Base-by-base conservation (phyloP, 1,140 invertebrate species). In the Lordiphosa collinella region DNA sequence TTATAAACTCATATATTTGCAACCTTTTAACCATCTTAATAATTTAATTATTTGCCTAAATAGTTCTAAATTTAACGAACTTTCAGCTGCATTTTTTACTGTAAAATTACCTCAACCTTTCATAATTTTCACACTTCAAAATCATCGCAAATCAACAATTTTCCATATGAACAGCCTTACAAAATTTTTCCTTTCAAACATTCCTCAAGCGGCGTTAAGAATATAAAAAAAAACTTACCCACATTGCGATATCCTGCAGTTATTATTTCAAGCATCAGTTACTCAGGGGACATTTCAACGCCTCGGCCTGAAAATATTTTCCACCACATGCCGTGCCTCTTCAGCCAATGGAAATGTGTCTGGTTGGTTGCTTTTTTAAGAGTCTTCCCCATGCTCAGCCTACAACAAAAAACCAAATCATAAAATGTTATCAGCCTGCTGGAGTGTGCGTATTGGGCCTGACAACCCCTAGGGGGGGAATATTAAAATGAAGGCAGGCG, bases 401-500 rank as follows among this genome's bases (percentile, higher is more conserved):
- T 29, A 12, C 29, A 11, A 46, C 6, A 22, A 9, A 22, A 10
- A 7, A 4, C 3, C 14, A 13, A 64, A 58, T 44, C 22, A 67
- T 67, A 67, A 67, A 47, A 66, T 43, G 25, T 37, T 60, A 76
- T 65, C 58, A 68, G 66, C 53, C 62, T 48, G 44, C 57, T 37
- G 55, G 68, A 79, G 74, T 60, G 41, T 79, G 74, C 74, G 74
- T 67, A 73, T 38, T 65, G 48, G 40, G 11, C 32, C 40, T 13
- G 35, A 1, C 49, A 62, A 62, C 60, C 69, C 76, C 49, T 12
- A 35, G 67, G 78, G 71, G 66, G 25, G 25, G 29, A 76, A 82
- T 82, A 78, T 82, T 82, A 84, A 82, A 82, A 82, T 84, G 76
- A 82, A 84, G 44, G 41, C 43, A 50, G 1, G 22, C 6, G 10